Conservation (phyloP, 1,140 invertebrate species). For the Ectropis grisescens region DNA sequence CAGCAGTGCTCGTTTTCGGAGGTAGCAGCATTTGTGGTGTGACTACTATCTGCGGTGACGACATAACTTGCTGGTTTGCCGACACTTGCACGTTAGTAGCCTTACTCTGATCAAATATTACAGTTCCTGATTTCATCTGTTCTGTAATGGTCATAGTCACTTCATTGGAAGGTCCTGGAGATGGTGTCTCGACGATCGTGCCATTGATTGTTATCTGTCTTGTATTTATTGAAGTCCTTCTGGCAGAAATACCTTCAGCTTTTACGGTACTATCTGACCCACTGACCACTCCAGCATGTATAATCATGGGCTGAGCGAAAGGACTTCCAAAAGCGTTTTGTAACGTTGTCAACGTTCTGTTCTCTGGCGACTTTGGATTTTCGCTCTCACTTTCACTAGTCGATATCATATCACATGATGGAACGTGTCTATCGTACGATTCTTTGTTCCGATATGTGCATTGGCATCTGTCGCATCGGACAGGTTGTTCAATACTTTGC, state of each 20-base stretch:
- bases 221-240: slow-evolving; percentile 65
- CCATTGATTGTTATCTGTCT: slow-evolving; percentile 69
- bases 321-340: slow-evolving; percentile 64
- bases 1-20: slow-evolving; percentile 54
- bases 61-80: slow-evolving; percentile 55
- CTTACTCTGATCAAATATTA: slow-evolving; percentile 60
- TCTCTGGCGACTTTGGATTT: slow-evolving; percentile 69
- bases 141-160: slow-evolving; percentile 65
- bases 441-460: slow-evolving; percentile 90
- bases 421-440: slow-evolving; percentile 87
- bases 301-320: slow-evolving; percentile 64
- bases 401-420: slow-evolving; percentile 81
- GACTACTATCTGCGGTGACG: slow-evolving; percentile 65
- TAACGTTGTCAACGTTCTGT: slow-evolving; percentile 61
- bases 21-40: slow-evolving; percentile 62
- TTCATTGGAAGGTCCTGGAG: slow-evolving; percentile 61
- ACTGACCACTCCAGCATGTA: slow-evolving; percentile 57
- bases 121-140: slow-evolving; percentile 61
- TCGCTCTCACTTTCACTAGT: slow-evolving; percentile 82
- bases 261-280: slow-evolving; percentile 57
- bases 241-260: slow-evolving; percentile 56
- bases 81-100: slow-evolving; percentile 56
- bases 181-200: slow-evolving; percentile 66
- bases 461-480: slow-evolving; percentile 89
- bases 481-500: slow-evolving; percentile 75